These are phyloP conservation scores for Dastarcus helophoroides DNA, from an alignment of 2,888 invertebrate species.

Conservation along the genomic window DNA sequence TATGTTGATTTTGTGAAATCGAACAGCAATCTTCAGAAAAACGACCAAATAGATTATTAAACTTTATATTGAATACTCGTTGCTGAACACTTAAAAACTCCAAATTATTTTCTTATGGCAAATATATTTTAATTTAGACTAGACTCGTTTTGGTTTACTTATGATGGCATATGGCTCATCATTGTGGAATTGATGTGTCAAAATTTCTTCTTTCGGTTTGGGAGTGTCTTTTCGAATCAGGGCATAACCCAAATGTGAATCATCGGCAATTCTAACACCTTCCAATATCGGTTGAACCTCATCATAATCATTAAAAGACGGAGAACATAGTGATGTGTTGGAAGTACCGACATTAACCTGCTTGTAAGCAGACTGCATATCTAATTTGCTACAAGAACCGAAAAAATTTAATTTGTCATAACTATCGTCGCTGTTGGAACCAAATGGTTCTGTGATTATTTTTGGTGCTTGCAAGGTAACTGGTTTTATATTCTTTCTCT, in stretches of 20 bases:
- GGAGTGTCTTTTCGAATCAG: slow-evolving; percentile 56
- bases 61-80: no score
- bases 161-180: slow-evolving; percentile 73
- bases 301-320: slow-evolving; percentile 61
- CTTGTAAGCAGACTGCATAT: slow-evolving; percentile 57
- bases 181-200: slow-evolving; percentile 61
- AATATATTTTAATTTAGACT: slow-evolving; percentile 25
- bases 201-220: slow-evolving; percentile 39
- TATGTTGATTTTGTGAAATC: no score
- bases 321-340: slow-evolving; percentile 17
- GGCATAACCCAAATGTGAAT: slow-evolving; percentile 71
- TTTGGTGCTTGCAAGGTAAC: slow-evolving; percentile 30
- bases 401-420: slow-evolving; percentile 76
- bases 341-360: slow-evolving; percentile 44
- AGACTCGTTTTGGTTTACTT: slow-evolving; percentile 76
- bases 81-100: no score
- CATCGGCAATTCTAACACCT: slow-evolving; percentile 62
- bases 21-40: no score
- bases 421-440: slow-evolving; percentile 41
- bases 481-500: slow-evolving; percentile 31
- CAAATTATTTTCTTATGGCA: no score
- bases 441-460: slow-evolving; percentile 38
- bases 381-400: slow-evolving; percentile 58
- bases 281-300: slow-evolving; percentile 55
- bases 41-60: no score